phyloP scores from a whole-genome alignment of 2,113 vertebrate genomes.

The Phalacrocorax pelagicus region DNA sequence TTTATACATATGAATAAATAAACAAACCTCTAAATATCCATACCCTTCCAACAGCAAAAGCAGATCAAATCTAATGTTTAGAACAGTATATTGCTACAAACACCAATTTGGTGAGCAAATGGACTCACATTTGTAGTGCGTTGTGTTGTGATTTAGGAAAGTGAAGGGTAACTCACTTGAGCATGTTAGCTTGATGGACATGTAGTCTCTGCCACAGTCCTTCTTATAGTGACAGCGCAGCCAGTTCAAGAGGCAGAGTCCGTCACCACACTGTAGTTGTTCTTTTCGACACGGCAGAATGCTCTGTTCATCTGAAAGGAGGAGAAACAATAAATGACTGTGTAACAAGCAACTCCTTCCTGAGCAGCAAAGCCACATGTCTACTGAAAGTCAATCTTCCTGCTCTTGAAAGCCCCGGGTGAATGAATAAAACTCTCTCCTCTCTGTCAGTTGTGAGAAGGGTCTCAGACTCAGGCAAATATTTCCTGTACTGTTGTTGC shows the following conservation, averaged over 20 bases:
- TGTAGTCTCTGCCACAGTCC: slow-evolving; percentile 78
- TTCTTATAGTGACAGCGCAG: slow-evolving; percentile 80
- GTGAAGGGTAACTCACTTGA: slow-evolving; percentile 78
- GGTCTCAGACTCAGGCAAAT: background rate
- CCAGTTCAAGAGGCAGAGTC: slow-evolving; percentile 72
- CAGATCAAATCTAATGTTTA: background rate
- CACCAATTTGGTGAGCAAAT: background rate
- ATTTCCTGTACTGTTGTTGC: background rate
- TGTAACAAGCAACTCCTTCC: background rate
- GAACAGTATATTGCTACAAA: background rate
- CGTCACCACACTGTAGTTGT: slow-evolving; percentile 70
- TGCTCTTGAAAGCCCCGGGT: background rate
- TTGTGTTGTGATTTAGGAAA: background rate
- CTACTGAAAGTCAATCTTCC: background rate
- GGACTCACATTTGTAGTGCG: background rate
- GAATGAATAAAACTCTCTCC: background rate
- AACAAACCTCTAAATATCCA: background rate
- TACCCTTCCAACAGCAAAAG: background rate
- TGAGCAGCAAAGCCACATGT: background rate
- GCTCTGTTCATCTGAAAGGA: slow-evolving; percentile 69
- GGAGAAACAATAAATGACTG: slow-evolving; percentile 27
- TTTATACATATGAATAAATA: background rate
- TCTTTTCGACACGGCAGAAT: slow-evolving; percentile 67
- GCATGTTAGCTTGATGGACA: slow-evolving; percentile 89
- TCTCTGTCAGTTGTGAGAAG: background rate